phyloP scores from a whole-genome alignment of 2,888 invertebrate genomes.

The Oligia strigilis region DNA sequence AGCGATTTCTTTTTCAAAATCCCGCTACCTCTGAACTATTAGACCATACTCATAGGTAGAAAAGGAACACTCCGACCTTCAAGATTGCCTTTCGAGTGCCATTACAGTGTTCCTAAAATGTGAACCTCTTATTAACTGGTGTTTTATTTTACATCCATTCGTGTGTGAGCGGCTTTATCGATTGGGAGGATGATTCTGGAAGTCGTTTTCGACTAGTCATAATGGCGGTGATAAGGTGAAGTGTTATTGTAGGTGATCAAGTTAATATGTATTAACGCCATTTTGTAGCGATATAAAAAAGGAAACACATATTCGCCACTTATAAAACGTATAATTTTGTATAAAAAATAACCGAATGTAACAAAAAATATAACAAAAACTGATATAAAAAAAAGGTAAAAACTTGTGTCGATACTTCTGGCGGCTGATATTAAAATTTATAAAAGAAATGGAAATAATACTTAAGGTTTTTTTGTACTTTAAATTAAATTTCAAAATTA shows the following conservation, averaged over 20 bases:
- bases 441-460: no score
- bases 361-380: no score
- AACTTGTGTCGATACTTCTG: no score
- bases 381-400: no score
- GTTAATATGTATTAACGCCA: no score
- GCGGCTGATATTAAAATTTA: no score
- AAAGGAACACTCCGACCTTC: constrained; percentile 81
- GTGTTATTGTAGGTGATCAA: constrained; percentile 21
- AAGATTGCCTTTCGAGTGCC: constrained; percentile 87
- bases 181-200: constrained; percentile 36
- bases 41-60: constrained; percentile 70
- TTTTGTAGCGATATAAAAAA: no score
- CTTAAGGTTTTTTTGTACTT: no score
- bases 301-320: no score
- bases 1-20: neutral
- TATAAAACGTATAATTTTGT: no score
- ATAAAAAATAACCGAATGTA: no score
- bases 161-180: constrained; percentile 41
- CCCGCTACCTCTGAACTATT: constrained; percentile 60
- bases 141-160: constrained; percentile 65
- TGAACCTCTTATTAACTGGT: constrained; percentile 82
- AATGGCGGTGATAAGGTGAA: constrained; percentile 24
- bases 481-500: no score
- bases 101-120: constrained; percentile 82
- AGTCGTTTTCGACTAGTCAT: constrained; percentile 29